Conservation (phyloP, 53 echinoderm and acorn worm genomes). For the Paracentrotus lividus region DNA sequence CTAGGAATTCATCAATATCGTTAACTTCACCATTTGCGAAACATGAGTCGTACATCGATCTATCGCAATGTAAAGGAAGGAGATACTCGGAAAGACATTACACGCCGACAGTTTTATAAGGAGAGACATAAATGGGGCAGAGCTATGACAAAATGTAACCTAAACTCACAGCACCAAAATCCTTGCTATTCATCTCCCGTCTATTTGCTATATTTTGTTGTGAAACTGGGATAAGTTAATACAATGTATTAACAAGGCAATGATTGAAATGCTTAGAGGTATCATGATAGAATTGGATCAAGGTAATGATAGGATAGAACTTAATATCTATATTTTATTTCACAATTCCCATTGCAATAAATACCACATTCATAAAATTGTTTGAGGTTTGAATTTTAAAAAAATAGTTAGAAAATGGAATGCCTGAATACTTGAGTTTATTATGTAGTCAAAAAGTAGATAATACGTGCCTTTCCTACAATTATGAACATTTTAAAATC, state of each 20-base stretch:
- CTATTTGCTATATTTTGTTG: neutral
- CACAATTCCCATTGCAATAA: constrained; percentile 5
- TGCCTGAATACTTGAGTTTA: no score
- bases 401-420: neutral
- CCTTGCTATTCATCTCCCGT: neutral
- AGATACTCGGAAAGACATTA: constrained; percentile 16
- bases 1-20: neutral
- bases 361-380: neutral
- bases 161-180: constrained; percentile 1
- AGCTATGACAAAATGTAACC: constrained; percentile 50
- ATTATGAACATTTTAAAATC: neutral
- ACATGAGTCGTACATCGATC: neutral
- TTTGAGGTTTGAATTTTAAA: neutral
- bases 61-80: neutral
- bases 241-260: constrained; percentile 18
- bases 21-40: neutral
- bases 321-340: neutral
- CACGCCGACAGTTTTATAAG: neutral
- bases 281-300: constrained; percentile 5
- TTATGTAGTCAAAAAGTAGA: no score
- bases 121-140: constrained; percentile 39
- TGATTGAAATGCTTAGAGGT: neutral
- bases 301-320: neutral
- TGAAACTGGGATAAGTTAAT: constrained; percentile 10
- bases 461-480: neutral